Conservation (phyloP, 2,113 vertebrate genomes). For the Scomber colias region DNA sequence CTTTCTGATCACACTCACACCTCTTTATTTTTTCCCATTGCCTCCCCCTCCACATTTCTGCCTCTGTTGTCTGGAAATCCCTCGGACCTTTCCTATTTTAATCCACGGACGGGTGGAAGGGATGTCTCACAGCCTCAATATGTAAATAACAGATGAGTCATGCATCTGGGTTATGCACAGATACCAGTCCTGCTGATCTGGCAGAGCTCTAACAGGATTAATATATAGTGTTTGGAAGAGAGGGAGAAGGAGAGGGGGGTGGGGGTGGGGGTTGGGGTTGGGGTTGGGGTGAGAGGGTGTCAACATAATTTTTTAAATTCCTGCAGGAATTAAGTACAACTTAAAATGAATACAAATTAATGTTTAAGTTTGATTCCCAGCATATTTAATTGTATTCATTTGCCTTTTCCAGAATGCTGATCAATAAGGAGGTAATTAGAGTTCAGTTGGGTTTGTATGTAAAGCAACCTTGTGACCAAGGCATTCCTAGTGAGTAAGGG, state of each 20-base stretch:
- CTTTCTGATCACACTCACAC: constrained; percentile 35
- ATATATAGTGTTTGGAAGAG: not conserved
- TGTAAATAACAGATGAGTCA: constrained; percentile 59
- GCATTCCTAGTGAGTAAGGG: constrained; percentile 18
- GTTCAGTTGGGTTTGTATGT: not conserved
- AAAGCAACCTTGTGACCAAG: constrained; percentile 27
- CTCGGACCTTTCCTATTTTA: constrained; percentile 8
- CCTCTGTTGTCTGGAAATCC: constrained; percentile 19
- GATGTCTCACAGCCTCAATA: constrained; percentile 29
- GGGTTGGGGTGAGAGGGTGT: not conserved
- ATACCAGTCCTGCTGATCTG: constrained; percentile 31
- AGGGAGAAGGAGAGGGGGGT: not conserved
- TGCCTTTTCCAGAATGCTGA: not conserved
- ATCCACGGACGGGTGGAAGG: not conserved
- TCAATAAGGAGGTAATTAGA: constrained; percentile 5
- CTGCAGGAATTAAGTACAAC: not conserved
- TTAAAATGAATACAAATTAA: not conserved
- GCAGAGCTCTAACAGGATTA: constrained; percentile 40
- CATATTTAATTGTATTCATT: not conserved
- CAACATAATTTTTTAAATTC: not conserved
- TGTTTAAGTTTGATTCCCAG: not conserved
- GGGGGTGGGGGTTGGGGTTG: too few species aligned
- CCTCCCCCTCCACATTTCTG: not conserved
- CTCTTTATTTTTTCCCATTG: not conserved
- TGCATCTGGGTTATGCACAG: constrained; percentile 26